phyloP scores from a whole-genome alignment of 92 coral and sea anemone genomes.

The Porites cylindrica region DNA sequence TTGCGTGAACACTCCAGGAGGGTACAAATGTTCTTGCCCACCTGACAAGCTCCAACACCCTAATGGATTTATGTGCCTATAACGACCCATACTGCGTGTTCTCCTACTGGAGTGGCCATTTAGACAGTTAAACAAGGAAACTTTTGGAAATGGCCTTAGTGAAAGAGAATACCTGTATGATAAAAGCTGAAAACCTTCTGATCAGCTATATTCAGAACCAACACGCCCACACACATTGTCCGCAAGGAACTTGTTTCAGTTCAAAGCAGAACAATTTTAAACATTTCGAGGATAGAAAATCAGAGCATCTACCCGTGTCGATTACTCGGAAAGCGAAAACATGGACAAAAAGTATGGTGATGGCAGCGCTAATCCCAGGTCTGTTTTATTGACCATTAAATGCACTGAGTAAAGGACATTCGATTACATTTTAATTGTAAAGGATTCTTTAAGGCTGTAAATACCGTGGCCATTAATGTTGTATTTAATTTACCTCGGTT shows the following conservation, averaged over 20 bases:
- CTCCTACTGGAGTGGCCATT: constrained; percentile 6
- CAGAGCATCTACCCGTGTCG: background rate
- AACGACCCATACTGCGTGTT: background rate
- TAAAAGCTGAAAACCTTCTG: no score
- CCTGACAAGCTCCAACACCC: constrained; percentile 82
- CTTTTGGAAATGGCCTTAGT: background rate
- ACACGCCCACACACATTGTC: no score
- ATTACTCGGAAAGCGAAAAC: background rate
- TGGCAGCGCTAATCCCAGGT: background rate
- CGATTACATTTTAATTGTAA: constrained; percentile 5
- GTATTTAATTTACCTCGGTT: constrained; percentile 42
- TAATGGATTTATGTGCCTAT: constrained; percentile 85
- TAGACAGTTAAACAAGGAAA: background rate
- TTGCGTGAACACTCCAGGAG: constrained; percentile 93
- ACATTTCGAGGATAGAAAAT: background rate
- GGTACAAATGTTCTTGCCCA: constrained; percentile 94
- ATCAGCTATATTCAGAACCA: background rate
- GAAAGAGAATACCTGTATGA: background rate
- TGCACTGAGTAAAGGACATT: background rate
- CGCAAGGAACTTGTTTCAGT: background rate
- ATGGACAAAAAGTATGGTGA: background rate
- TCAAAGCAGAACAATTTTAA: background rate
- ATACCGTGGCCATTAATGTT: constrained; percentile 10
- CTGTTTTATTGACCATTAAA: background rate
- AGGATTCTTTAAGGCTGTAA: constrained; percentile 21